Conservation (phyloP, 2,888 invertebrate species). For the Serrognathus titanus region DNA sequence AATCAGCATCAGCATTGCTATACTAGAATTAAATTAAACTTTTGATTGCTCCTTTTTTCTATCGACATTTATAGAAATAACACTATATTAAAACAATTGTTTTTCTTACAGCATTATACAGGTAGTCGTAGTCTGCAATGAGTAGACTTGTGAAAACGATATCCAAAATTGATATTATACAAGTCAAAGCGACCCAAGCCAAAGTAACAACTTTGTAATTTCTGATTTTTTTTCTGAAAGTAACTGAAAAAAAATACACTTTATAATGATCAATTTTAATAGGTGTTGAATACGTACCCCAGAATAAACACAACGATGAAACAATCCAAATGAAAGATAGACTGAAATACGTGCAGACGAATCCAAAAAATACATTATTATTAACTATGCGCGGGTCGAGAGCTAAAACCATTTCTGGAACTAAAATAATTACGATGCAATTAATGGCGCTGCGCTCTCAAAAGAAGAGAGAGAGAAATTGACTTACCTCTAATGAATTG, state of each 20-base stretch:
- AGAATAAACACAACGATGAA: slow-evolving; percentile 1
- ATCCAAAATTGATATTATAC: neutral
- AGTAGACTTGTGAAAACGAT: neutral
- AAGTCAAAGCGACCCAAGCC: neutral
- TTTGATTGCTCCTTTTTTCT: too few species aligned
- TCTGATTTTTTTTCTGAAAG: neutral
- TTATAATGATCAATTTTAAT: neutral
- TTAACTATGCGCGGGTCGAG: too few species aligned
- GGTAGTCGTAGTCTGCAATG: neutral
- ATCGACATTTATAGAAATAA: too few species aligned
- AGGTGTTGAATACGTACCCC: neutral
- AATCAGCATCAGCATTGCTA: neutral
- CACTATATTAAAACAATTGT: neutral
- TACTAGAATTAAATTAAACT: too few species aligned
- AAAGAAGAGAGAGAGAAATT: too few species aligned
- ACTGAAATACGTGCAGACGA: slow-evolving; percentile 21
- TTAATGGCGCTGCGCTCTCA: too few species aligned
- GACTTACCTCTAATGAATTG: too few species aligned
- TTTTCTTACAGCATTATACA: neutral
- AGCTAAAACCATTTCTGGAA: too few species aligned
- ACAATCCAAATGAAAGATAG: slow-evolving; percentile 24
- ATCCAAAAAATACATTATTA: neutral
- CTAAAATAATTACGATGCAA: too few species aligned
- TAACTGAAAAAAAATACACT: neutral
- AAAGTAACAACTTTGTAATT: neutral